These are phyloP conservation scores for Hydriomena furcata DNA, from an alignment of 2,888 invertebrate genomes.

Conservation along the genomic window DNA sequence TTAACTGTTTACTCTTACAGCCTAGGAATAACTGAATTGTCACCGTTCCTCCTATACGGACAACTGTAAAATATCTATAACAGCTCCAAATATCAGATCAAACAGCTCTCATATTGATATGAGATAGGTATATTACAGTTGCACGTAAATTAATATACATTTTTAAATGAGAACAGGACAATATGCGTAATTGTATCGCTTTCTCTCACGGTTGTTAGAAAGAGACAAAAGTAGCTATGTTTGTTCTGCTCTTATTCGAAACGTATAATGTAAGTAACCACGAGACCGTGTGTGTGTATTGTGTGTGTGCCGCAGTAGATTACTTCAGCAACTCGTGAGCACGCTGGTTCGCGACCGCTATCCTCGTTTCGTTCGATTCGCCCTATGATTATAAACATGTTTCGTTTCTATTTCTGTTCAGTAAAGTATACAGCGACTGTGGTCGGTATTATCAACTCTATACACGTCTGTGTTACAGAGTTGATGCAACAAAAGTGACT, in stretches of 20 bases:
- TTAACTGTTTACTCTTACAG: slow-evolving; percentile 12
- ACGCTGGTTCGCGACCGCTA: slow-evolving; percentile 98
- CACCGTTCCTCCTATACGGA: slow-evolving; percentile 1
- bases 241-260: slow-evolving; percentile 7
- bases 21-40: slow-evolving; percentile 10
- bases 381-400: slow-evolving; percentile 81
- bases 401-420: slow-evolving; percentile 56
- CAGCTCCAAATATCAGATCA: not conserved
- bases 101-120: not conserved
- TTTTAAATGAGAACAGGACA: slow-evolving; percentile 4
- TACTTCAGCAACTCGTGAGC: slow-evolving; percentile 98
- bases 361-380: slow-evolving; percentile 97
- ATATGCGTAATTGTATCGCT: slow-evolving; percentile 3
- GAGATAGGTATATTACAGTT: slow-evolving; percentile 8
- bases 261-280: slow-evolving; percentile 45
- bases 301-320: slow-evolving; percentile 70
- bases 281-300: slow-evolving; percentile 66
- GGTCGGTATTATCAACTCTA: slow-evolving; percentile 21
- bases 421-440: slow-evolving; percentile 58
- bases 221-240: slow-evolving; percentile 7
- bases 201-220: not conserved
- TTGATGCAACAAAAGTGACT: slow-evolving; percentile 41
- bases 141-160: slow-evolving; percentile 5
- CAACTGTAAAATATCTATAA: slow-evolving; percentile 9
- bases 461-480: slow-evolving; percentile 17